Base-by-base conservation (phyloP, 2,888 invertebrate genomes). In the Aethes cnicana region DNA sequence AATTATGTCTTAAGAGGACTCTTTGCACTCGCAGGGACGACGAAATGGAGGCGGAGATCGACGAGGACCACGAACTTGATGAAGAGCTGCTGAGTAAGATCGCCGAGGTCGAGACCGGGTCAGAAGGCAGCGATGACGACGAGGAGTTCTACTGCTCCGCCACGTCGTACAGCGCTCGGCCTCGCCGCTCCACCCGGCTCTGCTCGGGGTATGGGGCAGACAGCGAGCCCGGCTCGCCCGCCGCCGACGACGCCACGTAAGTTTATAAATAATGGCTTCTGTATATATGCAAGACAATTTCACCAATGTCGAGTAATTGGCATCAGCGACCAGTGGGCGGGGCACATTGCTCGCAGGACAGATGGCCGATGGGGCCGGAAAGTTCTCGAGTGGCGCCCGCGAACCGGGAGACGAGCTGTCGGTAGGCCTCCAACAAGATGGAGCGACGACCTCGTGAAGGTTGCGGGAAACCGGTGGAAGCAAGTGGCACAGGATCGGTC, bases 41-140 rank as follows among this genome's bases (percentile, higher is more conserved):
- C 21, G 46, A 55, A 7, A 39, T 42, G 37, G 39, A 37, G 6
- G 54, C 50, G 1, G 58, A 58, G 9, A 54, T 53, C 0, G 69
- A 69, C 33, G 77, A 77, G n/a, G 76, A 71, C 36, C 69, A 78
- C 25, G 81, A 79, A 32, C 64, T 80, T 8, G 79, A 87, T 60
- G 86, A 86, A 0, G 84, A 84, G 52, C 81, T 85, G 4, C 84
- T 86, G 57, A 84, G 80, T 60, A 84, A 84, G 55, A 63, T 86
- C n/a, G 57, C 83, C 9, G 81, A 86, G 47, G 84, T 77, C 0
- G 86, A 86, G 28, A 81, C 65, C 41, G 69, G 68, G 0, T 44
- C 50, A 7, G 67, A 78, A 36, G 76, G 73, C 32, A 64, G 72
- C 0, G 64, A 54, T 33, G 71, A 69, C 6, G 81, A 81, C 62